Evolutionary conservation across 1,140 invertebrate species (phyloP).

Genomic region (Drosophila oshimai): DNA sequence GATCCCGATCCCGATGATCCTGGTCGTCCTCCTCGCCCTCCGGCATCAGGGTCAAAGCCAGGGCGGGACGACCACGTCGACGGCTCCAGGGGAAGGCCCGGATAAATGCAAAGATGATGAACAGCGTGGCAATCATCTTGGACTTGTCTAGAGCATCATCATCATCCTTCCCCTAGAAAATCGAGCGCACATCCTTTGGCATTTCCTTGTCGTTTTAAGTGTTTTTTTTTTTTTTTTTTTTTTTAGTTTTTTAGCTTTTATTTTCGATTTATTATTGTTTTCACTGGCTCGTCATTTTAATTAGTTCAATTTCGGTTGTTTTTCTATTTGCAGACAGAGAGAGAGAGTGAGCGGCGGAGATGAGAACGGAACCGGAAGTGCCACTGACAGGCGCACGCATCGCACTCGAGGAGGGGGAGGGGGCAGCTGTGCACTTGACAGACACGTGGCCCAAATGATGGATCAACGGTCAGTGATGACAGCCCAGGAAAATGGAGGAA

Average conservation of each 20-base stretch:
- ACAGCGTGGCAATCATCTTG: conserved; percentile 81
- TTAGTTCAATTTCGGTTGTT: conserved; percentile 9
- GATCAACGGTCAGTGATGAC: conserved; percentile 14
- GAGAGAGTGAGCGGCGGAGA: background rate
- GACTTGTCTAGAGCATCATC: background rate
- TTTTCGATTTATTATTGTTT: conserved; percentile 3
- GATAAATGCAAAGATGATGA: conserved; percentile 82
- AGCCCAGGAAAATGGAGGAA: background rate
- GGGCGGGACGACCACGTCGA: conserved; percentile 38
- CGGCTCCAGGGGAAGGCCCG: conserved; percentile 81
- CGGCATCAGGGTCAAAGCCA: conserved; percentile 48
- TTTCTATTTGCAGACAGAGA: background rate
- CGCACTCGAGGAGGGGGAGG: background rate
- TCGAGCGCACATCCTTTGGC: conserved; percentile 3
- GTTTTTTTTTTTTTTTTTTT: background rate
- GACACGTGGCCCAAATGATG: conserved; percentile 26
- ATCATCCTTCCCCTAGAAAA: background rate
- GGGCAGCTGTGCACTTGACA: conserved; percentile 15
- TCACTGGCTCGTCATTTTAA: conserved; percentile 11
- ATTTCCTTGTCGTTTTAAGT: background rate
- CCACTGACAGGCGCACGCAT: background rate
- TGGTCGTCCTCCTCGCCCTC: conserved; percentile 6
- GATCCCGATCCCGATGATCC: conserved; percentile 10
- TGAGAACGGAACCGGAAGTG: conserved; percentile 10
- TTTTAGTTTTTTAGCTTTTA: conserved; percentile 6